phyloP scores from a whole-genome alignment of 2,113 vertebrate genomes.

The Lanius collurio region DNA sequence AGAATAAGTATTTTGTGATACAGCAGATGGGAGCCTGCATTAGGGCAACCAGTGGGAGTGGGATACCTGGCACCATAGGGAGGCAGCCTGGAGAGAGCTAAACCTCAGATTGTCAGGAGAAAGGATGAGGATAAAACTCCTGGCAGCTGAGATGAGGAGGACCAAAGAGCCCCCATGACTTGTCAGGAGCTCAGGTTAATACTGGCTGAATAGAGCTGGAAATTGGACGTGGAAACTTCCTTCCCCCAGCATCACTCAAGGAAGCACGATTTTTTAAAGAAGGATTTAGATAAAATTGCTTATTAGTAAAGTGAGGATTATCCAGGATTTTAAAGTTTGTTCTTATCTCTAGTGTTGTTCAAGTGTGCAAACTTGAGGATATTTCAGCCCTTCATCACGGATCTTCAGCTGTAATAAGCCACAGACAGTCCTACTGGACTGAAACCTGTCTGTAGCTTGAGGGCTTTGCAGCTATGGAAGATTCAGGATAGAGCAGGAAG shows the following conservation, averaged over 20 bases:
- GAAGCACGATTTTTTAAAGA: constrained; percentile 51
- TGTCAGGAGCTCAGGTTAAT: constrained; percentile 7
- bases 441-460: neutral
- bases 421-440: neutral
- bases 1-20: neutral
- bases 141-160: neutral
- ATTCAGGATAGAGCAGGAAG: neutral
- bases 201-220: constrained; percentile 24
- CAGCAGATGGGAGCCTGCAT: neutral
- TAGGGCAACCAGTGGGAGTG: neutral
- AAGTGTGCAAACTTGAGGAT: constrained; percentile 43
- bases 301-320: constrained; percentile 73
- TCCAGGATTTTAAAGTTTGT: constrained; percentile 70
- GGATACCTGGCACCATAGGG: neutral
- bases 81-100: neutral
- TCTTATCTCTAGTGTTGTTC: constrained; percentile 62
- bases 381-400: neutral
- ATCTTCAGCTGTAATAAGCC: constrained; percentile 18
- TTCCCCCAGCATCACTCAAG: constrained; percentile 17
- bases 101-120: neutral
- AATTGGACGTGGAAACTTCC: constrained; percentile 30
- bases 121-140: neutral
- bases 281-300: constrained; percentile 75
- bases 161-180: neutral
- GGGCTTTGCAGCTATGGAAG: neutral